Conservation (phyloP, 2,888 invertebrate species). For the Kryphioiulus occultus region DNA sequence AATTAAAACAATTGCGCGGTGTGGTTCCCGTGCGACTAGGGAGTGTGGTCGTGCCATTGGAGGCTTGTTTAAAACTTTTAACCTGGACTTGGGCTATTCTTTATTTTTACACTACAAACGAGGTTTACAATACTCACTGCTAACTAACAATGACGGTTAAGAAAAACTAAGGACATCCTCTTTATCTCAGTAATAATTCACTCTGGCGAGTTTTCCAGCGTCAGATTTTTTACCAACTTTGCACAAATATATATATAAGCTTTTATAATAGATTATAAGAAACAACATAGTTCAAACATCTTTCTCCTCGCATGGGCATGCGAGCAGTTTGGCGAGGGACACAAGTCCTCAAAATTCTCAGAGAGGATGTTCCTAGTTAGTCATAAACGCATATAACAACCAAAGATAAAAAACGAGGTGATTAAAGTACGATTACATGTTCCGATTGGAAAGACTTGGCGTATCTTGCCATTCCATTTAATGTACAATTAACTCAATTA, state of each 20-base stretch:
- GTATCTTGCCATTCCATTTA: background rate
- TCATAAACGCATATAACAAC: conserved; percentile 19
- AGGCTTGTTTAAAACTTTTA: background rate
- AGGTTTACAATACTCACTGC: conserved; percentile 4
- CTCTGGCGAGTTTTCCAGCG: background rate
- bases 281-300: conserved; percentile 35
- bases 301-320: background rate
- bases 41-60: background rate
- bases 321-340: conserved; percentile 1
- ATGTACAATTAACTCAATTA: background rate
- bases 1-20: conserved; percentile 4
- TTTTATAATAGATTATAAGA: background rate
- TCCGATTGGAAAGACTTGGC: background rate
- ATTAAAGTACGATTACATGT: conserved; percentile 28
- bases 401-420: background rate
- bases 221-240: background rate
- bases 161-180: conserved; percentile 25
- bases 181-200: conserved; percentile 21
- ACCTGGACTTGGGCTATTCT: background rate
- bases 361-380: conserved; percentile 44
- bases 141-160: conserved; percentile 17
- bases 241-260: background rate
- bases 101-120: background rate
- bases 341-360: conserved; percentile 36
- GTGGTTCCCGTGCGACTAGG: conserved; percentile 7